These are phyloP conservation scores for Lepidocolaptes lacrymiger DNA, from an alignment of 2,797 vertebrate species.

Conservation along the genomic window DNA sequence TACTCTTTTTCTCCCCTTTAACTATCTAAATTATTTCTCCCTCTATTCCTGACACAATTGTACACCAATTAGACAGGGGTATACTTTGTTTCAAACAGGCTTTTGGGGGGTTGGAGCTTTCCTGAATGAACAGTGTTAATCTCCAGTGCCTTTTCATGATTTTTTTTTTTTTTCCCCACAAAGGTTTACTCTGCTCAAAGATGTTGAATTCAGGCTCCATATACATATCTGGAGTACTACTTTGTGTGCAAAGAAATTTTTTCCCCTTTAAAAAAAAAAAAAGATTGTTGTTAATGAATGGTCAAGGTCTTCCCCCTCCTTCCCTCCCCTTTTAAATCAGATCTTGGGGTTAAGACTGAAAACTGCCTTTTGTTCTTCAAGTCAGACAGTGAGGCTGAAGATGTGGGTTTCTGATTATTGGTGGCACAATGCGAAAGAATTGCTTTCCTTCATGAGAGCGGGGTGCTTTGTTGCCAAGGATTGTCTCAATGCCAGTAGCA, in stretches of 20 bases:
- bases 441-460: conserved; percentile 44
- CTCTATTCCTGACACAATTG: conserved; percentile 24
- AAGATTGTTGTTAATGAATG: conserved; percentile 66
- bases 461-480: conserved; percentile 51
- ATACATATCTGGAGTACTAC: conserved; percentile 56
- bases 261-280: neutral
- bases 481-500: conserved; percentile 49
- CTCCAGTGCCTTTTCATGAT: conserved; percentile 71
- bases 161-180: neutral
- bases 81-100: conserved; percentile 65
- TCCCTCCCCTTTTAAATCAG: conserved; percentile 65
- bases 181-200: conserved; percentile 63
- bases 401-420: conserved; percentile 71
- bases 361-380: conserved; percentile 73
- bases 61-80: conserved; percentile 50
- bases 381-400: conserved; percentile 62
- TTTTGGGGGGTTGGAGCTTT: neutral
- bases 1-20: conserved; percentile 3
- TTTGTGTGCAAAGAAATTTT: conserved; percentile 24
- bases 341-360: conserved; percentile 70
- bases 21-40: conserved; percentile 8
- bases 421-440: conserved; percentile 60
- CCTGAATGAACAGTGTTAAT: conserved; percentile 66
- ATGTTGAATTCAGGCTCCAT: conserved; percentile 58
- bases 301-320: conserved; percentile 56